Conservation (phyloP, 2,113 vertebrate genomes). For the Sprattus sprattus region DNA sequence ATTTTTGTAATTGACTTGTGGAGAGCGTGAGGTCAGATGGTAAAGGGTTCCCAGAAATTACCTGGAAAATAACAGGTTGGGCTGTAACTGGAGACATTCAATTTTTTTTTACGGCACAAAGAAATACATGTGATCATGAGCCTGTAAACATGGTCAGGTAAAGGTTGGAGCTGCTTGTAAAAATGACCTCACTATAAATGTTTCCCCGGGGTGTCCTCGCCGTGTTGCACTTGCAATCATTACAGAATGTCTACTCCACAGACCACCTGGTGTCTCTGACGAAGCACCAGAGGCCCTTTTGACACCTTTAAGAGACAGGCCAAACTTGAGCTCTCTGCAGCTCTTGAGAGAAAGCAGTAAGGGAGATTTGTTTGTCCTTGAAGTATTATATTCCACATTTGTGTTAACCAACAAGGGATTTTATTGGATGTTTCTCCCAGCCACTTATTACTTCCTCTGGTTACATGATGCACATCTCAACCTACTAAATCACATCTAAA, state of each 20-base stretch:
- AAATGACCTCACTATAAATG: conserved; percentile 5
- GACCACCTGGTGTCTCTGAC: neutral
- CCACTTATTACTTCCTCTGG: neutral
- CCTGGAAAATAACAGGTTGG: neutral
- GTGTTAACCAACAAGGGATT: neutral
- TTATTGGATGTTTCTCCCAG: neutral
- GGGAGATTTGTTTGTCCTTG: neutral
- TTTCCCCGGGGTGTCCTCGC: neutral
- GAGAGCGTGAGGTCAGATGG: conserved; percentile 6
- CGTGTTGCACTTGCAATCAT: neutral
- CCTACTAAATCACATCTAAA: neutral
- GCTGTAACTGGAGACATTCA: neutral
- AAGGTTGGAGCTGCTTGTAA: conserved; percentile 7
- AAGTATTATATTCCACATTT: neutral
- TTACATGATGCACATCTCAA: neutral
- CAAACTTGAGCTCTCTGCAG: neutral
- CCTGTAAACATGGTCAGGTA: conserved; percentile 12
- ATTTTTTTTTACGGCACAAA: neutral
- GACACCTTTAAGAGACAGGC: neutral
- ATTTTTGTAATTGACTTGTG: neutral
- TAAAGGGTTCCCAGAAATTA: neutral
- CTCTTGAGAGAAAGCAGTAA: neutral
- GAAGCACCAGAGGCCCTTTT: neutral
- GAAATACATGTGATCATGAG: neutral
- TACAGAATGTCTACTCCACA: neutral